Evolutionary conservation across 2,797 vertebrate genomes (phyloP), one percentile per base, ranked within the genome.

Genomic region (Onychomys leucogaster): DNA sequence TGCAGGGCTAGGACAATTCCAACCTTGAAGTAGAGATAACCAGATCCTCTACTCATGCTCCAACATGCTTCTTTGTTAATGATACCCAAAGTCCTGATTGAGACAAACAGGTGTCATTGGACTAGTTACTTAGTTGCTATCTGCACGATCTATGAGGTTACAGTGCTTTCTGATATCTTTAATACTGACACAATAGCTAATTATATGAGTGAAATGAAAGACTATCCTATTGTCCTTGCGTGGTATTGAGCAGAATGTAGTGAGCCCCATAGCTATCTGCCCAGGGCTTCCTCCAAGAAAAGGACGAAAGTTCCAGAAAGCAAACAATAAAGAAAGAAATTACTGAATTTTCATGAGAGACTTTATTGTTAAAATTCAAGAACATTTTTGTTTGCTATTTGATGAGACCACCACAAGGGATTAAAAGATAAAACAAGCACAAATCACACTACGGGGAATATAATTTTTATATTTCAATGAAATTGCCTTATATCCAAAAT

Each of bases 201-300:
- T 98, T 98, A 98, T 98, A 98, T 97, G 98, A 98, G 93, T 97
- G 97, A 97, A 96, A 96, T 97, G 98, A 98, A 99, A 99, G 96
- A 96, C 97, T 98, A 99, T 98, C 98, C 98, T 93, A 98, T 98
- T 99, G 98, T 97, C 98, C 98, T 99, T 99, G 98, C 77, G 91
- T 96, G 96, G 97, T 98, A 97, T 97, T 96, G 98, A 96, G 96
- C 88, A 98, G 97, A 98, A 96, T 91, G 96, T 89, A 92, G 95
- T 94, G 96, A 84, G 95, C 95, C 16, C 63, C 69, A 85, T 16
- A 95, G 96, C 93, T 97, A 95, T 95, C 91, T 94, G 97, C 97
- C 90, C 97, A 98, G 84, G 93, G 92, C 49, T 92, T 95, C 96
- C 65, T 90, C 96, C 77, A 73, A 97, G 98, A 86, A 65, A 63